Evolutionary conservation across 2,888 invertebrate species (phyloP).

Genomic region (Scrobipalpa costella): DNA sequence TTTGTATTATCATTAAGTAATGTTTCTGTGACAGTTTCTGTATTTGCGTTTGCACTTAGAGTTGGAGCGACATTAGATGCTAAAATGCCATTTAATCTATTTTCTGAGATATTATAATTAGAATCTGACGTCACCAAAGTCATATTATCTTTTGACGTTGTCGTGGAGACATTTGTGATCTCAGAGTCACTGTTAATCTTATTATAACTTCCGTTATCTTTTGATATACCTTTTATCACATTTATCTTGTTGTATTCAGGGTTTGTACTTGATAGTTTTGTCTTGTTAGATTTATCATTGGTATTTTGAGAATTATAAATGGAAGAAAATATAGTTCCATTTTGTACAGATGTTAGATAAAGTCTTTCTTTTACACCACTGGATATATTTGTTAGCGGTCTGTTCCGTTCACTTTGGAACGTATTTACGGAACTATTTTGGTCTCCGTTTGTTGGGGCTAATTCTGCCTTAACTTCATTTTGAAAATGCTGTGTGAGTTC

Average conservation of each 20-base stretch:
- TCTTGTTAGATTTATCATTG: neutral
- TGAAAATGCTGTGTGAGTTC: neutral
- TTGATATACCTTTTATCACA: neutral
- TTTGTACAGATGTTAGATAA: neutral
- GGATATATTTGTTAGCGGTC: neutral
- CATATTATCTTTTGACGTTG: neutral
- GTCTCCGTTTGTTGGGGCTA: neutral
- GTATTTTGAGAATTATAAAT: neutral
- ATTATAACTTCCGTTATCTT: neutral
- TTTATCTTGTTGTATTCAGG: conserved; percentile 1
- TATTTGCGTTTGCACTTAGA: neutral
- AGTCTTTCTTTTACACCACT: neutral
- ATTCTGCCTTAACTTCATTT: neutral
- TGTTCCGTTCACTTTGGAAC: neutral
- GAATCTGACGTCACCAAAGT: conserved; percentile 6
- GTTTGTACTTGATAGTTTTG: conserved; percentile 1
- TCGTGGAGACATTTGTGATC: neutral
- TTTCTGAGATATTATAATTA: neutral
- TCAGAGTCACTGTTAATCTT: neutral
- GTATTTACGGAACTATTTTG: neutral
- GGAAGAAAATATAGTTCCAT: neutral
- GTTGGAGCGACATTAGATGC: neutral
- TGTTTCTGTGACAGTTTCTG: neutral
- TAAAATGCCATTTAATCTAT: neutral
- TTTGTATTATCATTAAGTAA: neutral